Conservation (phyloP, 1,140 invertebrate genomes). For the Propsilocerus akamusi region DNA sequence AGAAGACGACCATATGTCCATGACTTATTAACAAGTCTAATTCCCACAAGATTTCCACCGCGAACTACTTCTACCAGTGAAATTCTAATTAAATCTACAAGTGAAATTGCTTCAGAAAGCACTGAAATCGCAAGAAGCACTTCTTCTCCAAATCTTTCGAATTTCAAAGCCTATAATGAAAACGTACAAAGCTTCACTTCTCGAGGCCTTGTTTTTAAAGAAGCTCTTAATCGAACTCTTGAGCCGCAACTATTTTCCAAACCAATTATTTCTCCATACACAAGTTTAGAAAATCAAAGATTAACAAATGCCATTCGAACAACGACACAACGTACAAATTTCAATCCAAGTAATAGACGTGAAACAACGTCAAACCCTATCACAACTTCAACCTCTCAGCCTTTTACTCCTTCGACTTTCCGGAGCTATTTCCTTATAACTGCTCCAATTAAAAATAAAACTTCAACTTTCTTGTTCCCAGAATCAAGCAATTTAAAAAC, state of each 20-base stretch:
- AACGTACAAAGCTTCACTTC: slow-evolving; percentile 12
- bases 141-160: too few relatives aligned
- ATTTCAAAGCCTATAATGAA: too few relatives aligned
- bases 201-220: slow-evolving; percentile 15
- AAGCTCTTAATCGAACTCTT: slow-evolving; percentile 12
- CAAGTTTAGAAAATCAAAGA: slow-evolving; percentile 16
- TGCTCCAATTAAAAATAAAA: slow-evolving; percentile 9
- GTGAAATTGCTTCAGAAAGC: not conserved
- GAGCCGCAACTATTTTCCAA: slow-evolving; percentile 13
- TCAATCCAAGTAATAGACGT: slow-evolving; percentile 6
- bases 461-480: not conserved
- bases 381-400: slow-evolving; percentile 7
- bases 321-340: slow-evolving; percentile 8
- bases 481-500: not conserved
- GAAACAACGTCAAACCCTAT: slow-evolving; percentile 11
- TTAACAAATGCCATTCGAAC: not conserved
- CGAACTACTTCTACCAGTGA: too few relatives aligned
- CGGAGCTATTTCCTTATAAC: slow-evolving; percentile 13
- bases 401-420: slow-evolving; percentile 7
- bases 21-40: not conserved
- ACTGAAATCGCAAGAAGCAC: not conserved
- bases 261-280: slow-evolving; percentile 19
- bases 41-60: not conserved
- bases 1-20: not conserved
- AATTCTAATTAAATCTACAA: too few relatives aligned